Conservation (phyloP, 2,888 invertebrate genomes). For the Thereva unica region DNA sequence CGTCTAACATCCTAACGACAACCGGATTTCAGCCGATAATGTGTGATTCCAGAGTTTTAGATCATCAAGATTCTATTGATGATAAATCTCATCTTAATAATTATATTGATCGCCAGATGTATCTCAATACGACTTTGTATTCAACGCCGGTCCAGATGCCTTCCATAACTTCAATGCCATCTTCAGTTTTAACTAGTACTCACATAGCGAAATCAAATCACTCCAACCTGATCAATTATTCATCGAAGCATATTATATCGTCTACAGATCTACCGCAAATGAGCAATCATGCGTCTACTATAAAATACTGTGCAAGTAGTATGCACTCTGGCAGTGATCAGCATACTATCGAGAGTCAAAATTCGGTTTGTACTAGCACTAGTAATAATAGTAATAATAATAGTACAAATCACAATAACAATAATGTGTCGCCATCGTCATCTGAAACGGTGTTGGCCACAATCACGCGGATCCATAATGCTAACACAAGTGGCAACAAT, state of each 20-base stretch:
- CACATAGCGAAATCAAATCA: slow-evolving; percentile 12
- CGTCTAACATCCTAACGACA: slow-evolving; percentile 48
- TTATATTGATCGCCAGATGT: slow-evolving; percentile 49
- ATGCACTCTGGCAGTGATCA: slow-evolving; percentile 11
- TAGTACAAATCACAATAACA: too few relatives aligned
- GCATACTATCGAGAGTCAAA: slow-evolving; percentile 12
- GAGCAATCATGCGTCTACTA: slow-evolving; percentile 55
- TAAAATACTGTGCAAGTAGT: slow-evolving; percentile 55
- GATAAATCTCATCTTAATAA: slow-evolving; percentile 51
- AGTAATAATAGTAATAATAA: slow-evolving; percentile 4
- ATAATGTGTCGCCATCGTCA: too few relatives aligned
- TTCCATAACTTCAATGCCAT: slow-evolving; percentile 43
- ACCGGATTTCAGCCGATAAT: slow-evolving; percentile 51
- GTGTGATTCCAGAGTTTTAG: slow-evolving; percentile 42
- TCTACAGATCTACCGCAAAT: slow-evolving; percentile 45
- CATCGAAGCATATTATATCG: slow-evolving; percentile 40
- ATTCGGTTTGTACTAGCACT: slow-evolving; percentile 10
- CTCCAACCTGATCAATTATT: slow-evolving; percentile 48
- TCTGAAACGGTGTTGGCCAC: too few relatives aligned
- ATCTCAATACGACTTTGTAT: slow-evolving; percentile 30
- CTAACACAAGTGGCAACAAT: background rate
- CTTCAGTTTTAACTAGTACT: slow-evolving; percentile 26
- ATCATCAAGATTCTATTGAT: slow-evolving; percentile 46
- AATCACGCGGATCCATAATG: too few relatives aligned
- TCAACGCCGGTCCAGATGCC: slow-evolving; percentile 33